A percentile compares a stretch with the other conserved stretches of the same genome.
phyloP scores from a whole-genome alignment of 2,797 vertebrate genomes.

The Fistularia tabacaria region DNA sequence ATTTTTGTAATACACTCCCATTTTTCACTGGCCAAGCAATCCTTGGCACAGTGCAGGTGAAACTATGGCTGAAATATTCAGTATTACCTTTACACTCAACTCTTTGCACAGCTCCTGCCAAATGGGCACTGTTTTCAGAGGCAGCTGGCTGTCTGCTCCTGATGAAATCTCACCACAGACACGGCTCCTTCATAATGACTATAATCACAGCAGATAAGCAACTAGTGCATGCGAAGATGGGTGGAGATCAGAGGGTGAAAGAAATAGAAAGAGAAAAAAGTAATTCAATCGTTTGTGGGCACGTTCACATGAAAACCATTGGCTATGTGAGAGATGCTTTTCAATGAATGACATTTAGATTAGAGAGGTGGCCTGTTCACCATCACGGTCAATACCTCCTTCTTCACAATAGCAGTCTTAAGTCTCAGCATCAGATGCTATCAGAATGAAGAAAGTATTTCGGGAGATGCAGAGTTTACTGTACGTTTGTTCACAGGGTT shows the following conservation, averaged over 20 bases:
- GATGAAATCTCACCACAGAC: slow-evolving; percentile 70
- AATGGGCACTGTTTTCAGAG: slow-evolving; percentile 52
- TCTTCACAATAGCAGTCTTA: slow-evolving; percentile 66
- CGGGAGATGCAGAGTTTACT: background rate
- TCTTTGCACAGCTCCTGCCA: slow-evolving; percentile 45
- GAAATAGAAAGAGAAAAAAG: slow-evolving; percentile 72
- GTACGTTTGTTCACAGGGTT: background rate
- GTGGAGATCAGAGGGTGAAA: slow-evolving; percentile 63
- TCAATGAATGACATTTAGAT: slow-evolving; percentile 78
- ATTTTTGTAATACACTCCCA: background rate
- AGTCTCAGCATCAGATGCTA: slow-evolving; percentile 50
- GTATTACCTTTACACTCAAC: slow-evolving; percentile 20
- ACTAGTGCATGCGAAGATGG: slow-evolving; percentile 68
- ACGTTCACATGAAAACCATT: slow-evolving; percentile 73
- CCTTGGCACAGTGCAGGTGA: background rate
- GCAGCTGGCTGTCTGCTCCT: slow-evolving; percentile 64
- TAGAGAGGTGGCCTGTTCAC: slow-evolving; percentile 72
- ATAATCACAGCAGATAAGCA: slow-evolving; percentile 78
- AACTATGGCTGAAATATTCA: slow-evolving; percentile 25
- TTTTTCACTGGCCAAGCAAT: slow-evolving; percentile 6
- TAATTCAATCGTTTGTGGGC: slow-evolving; percentile 78
- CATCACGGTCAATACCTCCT: slow-evolving; percentile 74
- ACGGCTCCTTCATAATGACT: slow-evolving; percentile 74
- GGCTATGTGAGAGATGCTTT: slow-evolving; percentile 74
- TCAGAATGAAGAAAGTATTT: slow-evolving; percentile 14